Conservation (phyloP, 2,113 vertebrate species). For the Rana temporaria region DNA sequence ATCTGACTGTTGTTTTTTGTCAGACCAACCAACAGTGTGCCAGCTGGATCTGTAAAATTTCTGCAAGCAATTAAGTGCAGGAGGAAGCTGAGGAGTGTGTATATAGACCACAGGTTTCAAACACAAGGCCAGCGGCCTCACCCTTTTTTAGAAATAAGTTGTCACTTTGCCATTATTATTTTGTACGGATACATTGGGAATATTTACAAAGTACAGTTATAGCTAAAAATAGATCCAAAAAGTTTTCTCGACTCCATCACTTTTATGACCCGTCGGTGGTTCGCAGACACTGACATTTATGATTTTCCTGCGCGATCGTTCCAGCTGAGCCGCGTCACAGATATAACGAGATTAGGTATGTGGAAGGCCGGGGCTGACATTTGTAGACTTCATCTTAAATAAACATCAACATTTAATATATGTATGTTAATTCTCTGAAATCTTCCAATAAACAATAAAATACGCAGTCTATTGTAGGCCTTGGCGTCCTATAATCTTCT, state of each 20-base stretch:
- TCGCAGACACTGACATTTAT: conserved; percentile 1
- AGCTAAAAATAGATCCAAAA: neutral
- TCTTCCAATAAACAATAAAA: no score
- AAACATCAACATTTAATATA: conserved; percentile 21
- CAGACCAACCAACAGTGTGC: no score
- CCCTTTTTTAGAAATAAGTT: no score
- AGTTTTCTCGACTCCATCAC: neutral
- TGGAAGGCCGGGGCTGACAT: neutral
- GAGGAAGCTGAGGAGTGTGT: no score
- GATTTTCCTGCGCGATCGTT: neutral
- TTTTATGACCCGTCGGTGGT: neutral
- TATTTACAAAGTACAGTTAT: neutral
- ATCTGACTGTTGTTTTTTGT: no score
- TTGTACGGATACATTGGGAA: neutral
- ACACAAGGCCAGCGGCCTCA: no score
- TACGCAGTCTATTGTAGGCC: no score
- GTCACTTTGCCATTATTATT: neutral
- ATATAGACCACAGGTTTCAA: no score
- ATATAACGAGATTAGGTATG: neutral
- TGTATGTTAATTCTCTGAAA: conserved; percentile 2
- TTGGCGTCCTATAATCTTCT: no score
- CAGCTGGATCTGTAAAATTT: no score
- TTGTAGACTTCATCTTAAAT: neutral
- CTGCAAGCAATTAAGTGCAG: no score
- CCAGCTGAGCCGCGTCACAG: neutral